phyloP scores from a whole-genome alignment of 2,888 invertebrate genomes.

The Hyppa rectilinea region DNA sequence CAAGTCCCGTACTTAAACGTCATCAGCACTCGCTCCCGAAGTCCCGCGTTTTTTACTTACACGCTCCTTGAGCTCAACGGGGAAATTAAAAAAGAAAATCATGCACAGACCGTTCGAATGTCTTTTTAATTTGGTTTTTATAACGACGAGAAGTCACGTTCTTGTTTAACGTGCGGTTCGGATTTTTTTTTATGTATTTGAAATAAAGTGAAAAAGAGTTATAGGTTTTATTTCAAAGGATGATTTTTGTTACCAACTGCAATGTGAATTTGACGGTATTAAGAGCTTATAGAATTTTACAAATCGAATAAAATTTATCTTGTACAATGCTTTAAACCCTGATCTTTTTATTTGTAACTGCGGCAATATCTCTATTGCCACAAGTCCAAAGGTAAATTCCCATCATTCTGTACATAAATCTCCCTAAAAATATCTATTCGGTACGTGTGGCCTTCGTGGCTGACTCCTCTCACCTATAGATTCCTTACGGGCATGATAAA shows the following conservation, averaged over 20 bases:
- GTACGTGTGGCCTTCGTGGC: constrained; percentile 55
- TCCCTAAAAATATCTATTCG: constrained; percentile 59
- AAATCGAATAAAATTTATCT: neutral
- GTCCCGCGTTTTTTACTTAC: constrained; percentile 71
- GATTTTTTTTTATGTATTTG: constrained; percentile 30
- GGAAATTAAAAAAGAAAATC: constrained; percentile 70
- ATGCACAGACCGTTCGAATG: constrained; percentile 58
- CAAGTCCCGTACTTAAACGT: constrained; percentile 72
- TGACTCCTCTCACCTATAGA: constrained; percentile 72
- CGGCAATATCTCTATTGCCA: constrained; percentile 32
- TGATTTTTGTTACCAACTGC: neutral
- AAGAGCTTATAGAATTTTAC: neutral
- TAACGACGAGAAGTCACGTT: constrained; percentile 63
- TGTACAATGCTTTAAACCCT: neutral
- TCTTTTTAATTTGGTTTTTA: constrained; percentile 66
- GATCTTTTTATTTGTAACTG: constrained; percentile 18
- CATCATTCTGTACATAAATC: constrained; percentile 56
- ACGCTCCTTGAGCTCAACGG: constrained; percentile 66
- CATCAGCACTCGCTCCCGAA: constrained; percentile 64
- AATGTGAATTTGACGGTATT: neutral
- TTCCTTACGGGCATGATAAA: constrained; percentile 79
- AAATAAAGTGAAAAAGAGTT: constrained; percentile 10
- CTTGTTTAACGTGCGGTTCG: constrained; percentile 27
- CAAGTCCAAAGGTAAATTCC: constrained; percentile 32
- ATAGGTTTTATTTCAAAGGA: constrained; percentile 15